Evolutionary conservation across 35 echinoderm and acorn worm species (phyloP).

Genomic region (Apostichopus japonicus): DNA sequence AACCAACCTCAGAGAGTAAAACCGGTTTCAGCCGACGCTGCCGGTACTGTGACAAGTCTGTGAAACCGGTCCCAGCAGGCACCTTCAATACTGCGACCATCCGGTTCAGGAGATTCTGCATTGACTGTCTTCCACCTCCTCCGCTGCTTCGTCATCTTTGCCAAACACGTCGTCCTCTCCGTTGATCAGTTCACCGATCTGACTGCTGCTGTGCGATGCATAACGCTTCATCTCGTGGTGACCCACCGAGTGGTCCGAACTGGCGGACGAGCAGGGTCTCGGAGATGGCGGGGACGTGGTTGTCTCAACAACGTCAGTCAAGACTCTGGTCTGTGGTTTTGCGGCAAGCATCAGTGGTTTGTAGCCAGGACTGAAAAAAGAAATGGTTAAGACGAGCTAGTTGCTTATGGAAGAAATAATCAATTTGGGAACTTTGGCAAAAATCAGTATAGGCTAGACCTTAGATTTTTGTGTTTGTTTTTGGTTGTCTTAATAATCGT

Average conservation of each 20-base stretch:
- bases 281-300: constrained; percentile 65
- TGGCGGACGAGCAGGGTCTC: constrained; percentile 69
- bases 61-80: no score
- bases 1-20: no score
- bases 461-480: no score
- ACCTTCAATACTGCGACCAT: no score
- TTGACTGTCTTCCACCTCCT: constrained; percentile 57
- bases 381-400: not conserved
- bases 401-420: no score
- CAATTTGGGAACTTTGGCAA: no score
- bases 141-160: constrained; percentile 53
- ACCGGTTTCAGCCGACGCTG: no score
- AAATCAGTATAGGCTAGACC: no score
- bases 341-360: constrained; percentile 72
- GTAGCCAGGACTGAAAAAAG: constrained; percentile 59
- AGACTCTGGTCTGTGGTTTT: constrained; percentile 75
- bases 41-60: no score
- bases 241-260: constrained; percentile 78
- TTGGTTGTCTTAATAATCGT: no score
- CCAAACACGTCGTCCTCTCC: constrained; percentile 85
- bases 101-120: constrained; percentile 73
- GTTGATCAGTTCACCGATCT: constrained; percentile 61
- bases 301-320: constrained; percentile 73
- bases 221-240: constrained; percentile 68
- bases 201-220: constrained; percentile 56